Evolutionary conservation across 2,113 vertebrate species (phyloP).

Genomic region (Pelvicachromis taeniatus): DNA sequence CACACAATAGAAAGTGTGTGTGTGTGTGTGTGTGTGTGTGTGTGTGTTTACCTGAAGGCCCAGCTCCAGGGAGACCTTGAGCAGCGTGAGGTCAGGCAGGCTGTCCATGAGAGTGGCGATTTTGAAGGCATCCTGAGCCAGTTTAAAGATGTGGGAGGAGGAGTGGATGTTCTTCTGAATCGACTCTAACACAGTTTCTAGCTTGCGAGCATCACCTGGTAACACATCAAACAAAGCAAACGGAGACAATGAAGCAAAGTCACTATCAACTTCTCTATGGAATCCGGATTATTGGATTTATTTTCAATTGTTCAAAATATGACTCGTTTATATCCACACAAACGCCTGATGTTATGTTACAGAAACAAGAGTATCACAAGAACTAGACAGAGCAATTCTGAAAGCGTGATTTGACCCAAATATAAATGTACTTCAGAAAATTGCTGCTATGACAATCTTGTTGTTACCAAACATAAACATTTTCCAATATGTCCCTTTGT

Average conservation of each 20-base stretch:
- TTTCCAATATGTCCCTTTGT: background rate
- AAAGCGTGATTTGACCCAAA: background rate
- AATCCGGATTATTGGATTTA: background rate
- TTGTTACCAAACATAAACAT: background rate
- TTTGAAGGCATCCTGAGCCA: constrained; percentile 65
- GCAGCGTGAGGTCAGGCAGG: constrained; percentile 59
- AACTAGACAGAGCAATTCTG: background rate
- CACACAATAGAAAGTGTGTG: background rate
- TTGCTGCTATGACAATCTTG: background rate
- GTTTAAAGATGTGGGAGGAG: constrained; percentile 64
- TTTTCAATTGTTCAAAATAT: background rate
- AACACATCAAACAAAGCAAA: background rate
- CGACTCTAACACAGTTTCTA: constrained; percentile 58
- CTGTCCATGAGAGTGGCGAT: constrained; percentile 65
- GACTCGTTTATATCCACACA: background rate
- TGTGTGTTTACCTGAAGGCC: constrained; percentile 50
- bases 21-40: background rate
- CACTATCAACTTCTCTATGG: background rate
- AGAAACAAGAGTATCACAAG: background rate
- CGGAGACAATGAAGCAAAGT: background rate
- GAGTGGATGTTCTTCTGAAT: constrained; percentile 68
- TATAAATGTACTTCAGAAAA: background rate
- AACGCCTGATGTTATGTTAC: background rate
- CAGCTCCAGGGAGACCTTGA: constrained; percentile 66
- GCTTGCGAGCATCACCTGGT: constrained; percentile 39